A percentile compares a stretch with the other conserved stretches of the same genome.
phyloP scores from a whole-genome alignment of 2,797 vertebrate species.

The Phrynocephalus forsythii region DNA sequence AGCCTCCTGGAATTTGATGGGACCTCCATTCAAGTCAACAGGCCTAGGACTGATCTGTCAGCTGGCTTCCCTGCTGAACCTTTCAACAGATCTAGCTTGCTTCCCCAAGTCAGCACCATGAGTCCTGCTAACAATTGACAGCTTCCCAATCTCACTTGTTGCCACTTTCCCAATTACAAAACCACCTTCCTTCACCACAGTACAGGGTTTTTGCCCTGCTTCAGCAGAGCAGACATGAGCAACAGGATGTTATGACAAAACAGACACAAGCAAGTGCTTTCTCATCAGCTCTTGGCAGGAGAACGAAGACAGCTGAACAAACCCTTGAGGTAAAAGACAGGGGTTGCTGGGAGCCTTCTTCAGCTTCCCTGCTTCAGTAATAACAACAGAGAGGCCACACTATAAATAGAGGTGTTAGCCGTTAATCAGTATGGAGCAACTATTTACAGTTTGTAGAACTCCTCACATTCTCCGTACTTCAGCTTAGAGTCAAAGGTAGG shows the following conservation, averaged over 20 bases:
- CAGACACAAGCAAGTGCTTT: neutral
- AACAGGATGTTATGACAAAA: neutral
- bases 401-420: neutral
- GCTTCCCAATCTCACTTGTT: neutral
- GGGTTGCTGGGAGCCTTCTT: neutral
- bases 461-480: neutral
- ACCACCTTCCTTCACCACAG: neutral
- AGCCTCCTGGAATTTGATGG: neutral
- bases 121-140: neutral
- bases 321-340: neutral
- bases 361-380: neutral
- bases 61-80: too few species aligned
- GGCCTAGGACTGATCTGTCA: neutral
- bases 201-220: neutral
- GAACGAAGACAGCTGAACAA: neutral
- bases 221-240: neutral
- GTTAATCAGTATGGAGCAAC: neutral
- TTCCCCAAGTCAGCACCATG: neutral
- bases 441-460: neutral
- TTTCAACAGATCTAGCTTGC: neutral
- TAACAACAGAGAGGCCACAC: neutral
- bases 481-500: neutral
- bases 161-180: neutral
- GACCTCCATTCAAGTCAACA: neutral
- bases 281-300: neutral